Percentiles rank a stretch among this genome's conserved stretches.
phyloP scores from a whole-genome alignment of 2,797 vertebrate species.

The Oryzias sinensis region DNA sequence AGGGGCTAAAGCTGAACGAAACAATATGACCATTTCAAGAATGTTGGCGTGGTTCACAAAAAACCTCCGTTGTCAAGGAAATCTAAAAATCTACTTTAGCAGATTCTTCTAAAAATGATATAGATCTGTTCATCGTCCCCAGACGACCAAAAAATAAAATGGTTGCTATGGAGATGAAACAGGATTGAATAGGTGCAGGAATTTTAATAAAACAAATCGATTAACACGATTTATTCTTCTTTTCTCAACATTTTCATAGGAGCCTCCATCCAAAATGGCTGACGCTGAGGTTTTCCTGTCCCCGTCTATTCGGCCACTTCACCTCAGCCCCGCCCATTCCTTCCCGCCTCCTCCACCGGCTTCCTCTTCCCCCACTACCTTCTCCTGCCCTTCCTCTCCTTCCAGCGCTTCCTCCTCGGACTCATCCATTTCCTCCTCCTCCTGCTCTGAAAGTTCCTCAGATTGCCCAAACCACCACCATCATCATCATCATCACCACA shows the following conservation, averaged over 20 bases:
- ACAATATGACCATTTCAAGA: no score
- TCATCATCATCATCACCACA: conserved; percentile 27
- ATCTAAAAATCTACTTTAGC: no score
- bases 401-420: conserved; percentile 64
- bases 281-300: conserved; percentile 55
- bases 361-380: conserved; percentile 56
- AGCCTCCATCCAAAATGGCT: conserved; percentile 50
- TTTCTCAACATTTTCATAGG: conserved; percentile 17
- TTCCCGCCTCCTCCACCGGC: conserved; percentile 20
- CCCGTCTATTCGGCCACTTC: conserved; percentile 43
- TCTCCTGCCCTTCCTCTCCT: conserved; percentile 66
- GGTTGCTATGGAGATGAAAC: background rate
- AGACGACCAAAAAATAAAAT: no score
- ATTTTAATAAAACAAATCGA: no score
- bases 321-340: conserved; percentile 63
- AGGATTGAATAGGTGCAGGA: background rate
- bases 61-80: no score
- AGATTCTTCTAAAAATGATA: no score
- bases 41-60: no score
- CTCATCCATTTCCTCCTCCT: conserved; percentile 48
- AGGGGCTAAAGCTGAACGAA: no score
- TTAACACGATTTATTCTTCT: background rate
- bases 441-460: conserved; percentile 52
- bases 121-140: no score
- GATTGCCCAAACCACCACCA: conserved; percentile 52